A percentile compares a stretch with the other conserved stretches of the same genome.
Conservation (phyloP, 2,888 invertebrate species). For the Abscondita cerata region DNA sequence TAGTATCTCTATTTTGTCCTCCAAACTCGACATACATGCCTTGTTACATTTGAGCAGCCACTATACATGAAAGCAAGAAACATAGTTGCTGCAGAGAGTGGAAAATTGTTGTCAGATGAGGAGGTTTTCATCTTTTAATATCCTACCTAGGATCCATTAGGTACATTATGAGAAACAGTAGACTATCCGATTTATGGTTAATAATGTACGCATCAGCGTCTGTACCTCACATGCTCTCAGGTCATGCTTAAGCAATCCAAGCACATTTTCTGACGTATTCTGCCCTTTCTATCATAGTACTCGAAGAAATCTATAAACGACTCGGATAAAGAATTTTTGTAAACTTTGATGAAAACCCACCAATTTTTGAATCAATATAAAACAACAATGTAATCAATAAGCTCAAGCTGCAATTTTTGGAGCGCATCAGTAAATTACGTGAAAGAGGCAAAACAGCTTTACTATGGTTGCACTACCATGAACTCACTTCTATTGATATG, state of each 20-base stretch:
- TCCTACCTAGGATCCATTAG: not conserved
- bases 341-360: no score
- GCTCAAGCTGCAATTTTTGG: no score
- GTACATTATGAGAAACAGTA: not conserved
- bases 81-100: not conserved
- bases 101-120: not conserved
- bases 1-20: no score
- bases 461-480: no score
- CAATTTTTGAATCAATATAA: no score
- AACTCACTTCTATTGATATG: no score
- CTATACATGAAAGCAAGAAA: not conserved
- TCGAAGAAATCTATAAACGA: constrained; percentile 10
- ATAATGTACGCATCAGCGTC: not conserved
- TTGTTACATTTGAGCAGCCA: no score
- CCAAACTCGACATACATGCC: no score
- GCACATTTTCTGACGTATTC: constrained; percentile 2
- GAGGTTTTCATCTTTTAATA: not conserved
- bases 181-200: not conserved
- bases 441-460: no score
- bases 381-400: no score
- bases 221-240: constrained; percentile 9
- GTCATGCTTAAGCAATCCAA: constrained; percentile 8
- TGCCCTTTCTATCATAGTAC: constrained; percentile 2
- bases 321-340: no score
- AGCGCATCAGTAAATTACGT: no score